Evolutionary conservation across 2,888 invertebrate species (phyloP), one percentile per base, ranked within the genome.

Genomic region (Fragum whitleyi): DNA sequence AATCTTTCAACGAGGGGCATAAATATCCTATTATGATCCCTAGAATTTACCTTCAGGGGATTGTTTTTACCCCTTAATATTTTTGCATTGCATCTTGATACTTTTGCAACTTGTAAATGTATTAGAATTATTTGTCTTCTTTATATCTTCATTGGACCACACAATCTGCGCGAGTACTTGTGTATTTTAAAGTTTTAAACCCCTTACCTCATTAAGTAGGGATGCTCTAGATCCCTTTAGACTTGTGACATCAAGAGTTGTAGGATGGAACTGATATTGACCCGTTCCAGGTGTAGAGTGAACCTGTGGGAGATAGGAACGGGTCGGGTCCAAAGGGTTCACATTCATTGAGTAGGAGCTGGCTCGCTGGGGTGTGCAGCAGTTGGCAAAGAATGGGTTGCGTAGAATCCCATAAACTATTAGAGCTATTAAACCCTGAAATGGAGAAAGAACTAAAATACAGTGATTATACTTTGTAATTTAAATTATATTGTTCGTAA

Each of bases 201-300:
- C n/a, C n/a, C 79, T 75, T 76, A 92, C 92, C 79, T 92, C 92
- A 81, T 91, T 90, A n/a, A 92, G 83, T 26, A 92, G 86, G 28
- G 91, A 91, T 1, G 90, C 88, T 47, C 87, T 81, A 5, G 92
- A 92, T 7, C 91, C 91, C 74, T 92, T 92, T 26, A 90, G 67
- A 74, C 90, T 91, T 72, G 85, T 86, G 9, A 87, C 85, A 36
- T 88, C 86, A 21, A 85, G 79, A 39, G 85, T 85, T 29, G 86
- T 65, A n/a, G 81, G 80, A 53, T 84, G 79, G 74, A 81, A 77
- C 76, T 82, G 84, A 78, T 83, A 81, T 78, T 84, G 84, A 70
- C 81, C 84, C 57, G 77, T 57, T 55, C 79, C 74, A 2, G 77
- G 57, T 42, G 76, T 72, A 23, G 85, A 74, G 55, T 85, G 73